Percentiles rank a stretch among this genome's conserved stretches.
These are phyloP conservation scores for Hoplodrina ambigua DNA, from an alignment of 2,888 invertebrate genomes.

Conservation along the genomic window DNA sequence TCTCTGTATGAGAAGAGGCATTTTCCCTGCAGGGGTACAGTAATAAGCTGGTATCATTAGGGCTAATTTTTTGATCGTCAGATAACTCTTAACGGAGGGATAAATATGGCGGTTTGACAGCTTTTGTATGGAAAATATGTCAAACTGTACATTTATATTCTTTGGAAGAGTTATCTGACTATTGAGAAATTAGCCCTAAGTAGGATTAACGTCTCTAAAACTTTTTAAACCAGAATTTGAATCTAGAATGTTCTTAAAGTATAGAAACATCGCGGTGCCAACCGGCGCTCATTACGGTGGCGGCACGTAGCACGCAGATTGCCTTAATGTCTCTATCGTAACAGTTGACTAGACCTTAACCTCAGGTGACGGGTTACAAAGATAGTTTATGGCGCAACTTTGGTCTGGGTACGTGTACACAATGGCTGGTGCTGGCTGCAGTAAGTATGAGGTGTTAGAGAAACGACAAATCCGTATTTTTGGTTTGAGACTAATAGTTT, in stretches of 20 bases:
- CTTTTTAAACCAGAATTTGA: slow-evolving; percentile 1
- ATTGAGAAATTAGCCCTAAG: too few relatives aligned
- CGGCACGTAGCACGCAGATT: slow-evolving; percentile 54
- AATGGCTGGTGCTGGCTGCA: slow-evolving; percentile 22
- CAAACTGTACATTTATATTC: too few relatives aligned
- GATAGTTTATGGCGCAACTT: slow-evolving; percentile 48
- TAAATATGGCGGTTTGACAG: too few relatives aligned
- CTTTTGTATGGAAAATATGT: too few relatives aligned
- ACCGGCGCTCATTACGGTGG: slow-evolving; percentile 40
- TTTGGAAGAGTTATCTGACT: too few relatives aligned
- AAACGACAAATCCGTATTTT: background rate
- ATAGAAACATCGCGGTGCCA: slow-evolving; percentile 15
- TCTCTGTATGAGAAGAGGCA: too few relatives aligned
- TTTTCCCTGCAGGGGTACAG: too few relatives aligned
- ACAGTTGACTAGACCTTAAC: slow-evolving; percentile 55
- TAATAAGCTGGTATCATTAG: too few relatives aligned
- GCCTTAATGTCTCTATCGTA: slow-evolving; percentile 55
- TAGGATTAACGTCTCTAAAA: slow-evolving; percentile 17
- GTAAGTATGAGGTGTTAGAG: slow-evolving; percentile 9
- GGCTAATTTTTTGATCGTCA: too few relatives aligned
- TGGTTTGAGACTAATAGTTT: background rate
- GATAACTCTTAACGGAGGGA: too few relatives aligned
- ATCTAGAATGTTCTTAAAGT: slow-evolving; percentile 20
- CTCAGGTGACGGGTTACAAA: slow-evolving; percentile 51
- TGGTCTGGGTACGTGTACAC: slow-evolving; percentile 17